Conservation (phyloP, 2,888 invertebrate genomes). For the Colostygia pectinataria region DNA sequence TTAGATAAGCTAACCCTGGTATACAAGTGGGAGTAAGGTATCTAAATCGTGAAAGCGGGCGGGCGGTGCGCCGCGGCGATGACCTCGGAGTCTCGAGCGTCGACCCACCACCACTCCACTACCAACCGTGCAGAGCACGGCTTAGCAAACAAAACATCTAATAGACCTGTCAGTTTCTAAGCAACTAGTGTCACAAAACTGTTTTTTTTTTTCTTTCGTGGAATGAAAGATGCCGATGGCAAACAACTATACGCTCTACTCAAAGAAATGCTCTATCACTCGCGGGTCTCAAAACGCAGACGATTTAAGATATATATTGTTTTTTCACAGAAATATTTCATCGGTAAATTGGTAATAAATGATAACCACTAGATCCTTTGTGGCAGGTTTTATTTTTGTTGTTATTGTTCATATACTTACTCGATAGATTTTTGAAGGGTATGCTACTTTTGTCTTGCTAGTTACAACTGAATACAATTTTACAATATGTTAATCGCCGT, state of each 20-base stretch:
- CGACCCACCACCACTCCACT: constrained; percentile 60
- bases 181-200: constrained; percentile 14
- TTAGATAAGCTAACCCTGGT: background rate
- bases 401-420: too few species aligned
- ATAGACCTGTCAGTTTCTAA: constrained; percentile 39
- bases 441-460: background rate
- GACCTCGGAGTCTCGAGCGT: constrained; percentile 71
- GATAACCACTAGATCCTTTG: too few species aligned
- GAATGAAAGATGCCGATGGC: too few species aligned
- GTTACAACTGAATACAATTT: background rate
- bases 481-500: constrained; percentile 21
- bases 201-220: constrained; percentile 7
- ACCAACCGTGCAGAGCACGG: constrained; percentile 34
- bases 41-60: constrained; percentile 51
- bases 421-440: too few species aligned
- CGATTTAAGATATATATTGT: background rate
- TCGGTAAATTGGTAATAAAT: too few species aligned
- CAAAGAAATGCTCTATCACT: too few species aligned
- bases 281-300: background rate
- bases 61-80: constrained; percentile 58
- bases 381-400: too few species aligned
- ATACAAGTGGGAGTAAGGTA: constrained; percentile 14
- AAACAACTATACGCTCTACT: too few species aligned
- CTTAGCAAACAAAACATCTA: constrained; percentile 37
- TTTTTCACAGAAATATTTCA: too few species aligned